Evolutionary conservation across 2,797 vertebrate genomes (phyloP), one percentile per base, ranked within the genome.

Genomic region (Cyclura pinguis): DNA sequence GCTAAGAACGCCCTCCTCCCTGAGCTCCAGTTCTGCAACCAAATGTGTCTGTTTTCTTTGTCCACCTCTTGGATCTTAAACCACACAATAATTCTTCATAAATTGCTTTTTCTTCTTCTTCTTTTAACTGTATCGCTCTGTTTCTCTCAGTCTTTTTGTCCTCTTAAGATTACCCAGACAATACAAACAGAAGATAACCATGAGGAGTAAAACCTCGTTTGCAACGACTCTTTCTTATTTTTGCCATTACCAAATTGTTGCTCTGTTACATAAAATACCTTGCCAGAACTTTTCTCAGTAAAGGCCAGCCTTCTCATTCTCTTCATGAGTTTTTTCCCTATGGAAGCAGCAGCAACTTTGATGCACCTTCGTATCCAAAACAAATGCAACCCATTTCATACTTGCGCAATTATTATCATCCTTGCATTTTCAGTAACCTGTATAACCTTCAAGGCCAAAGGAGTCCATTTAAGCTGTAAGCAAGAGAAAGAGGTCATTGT

Each of bases 361-460:
- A 8, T 27, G 62, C 87, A 35, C 91, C 92, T 76, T 59, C 3
- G 5, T 73, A 50, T 84, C 90, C 93, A 92, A 92, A 91, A 92
- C 86, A 92, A 95, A 93, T 88, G 94, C 91, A 94, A 87, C 92
- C 89, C 32, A 6, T 88, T 94, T 93, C 32, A 2, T 50, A 57
- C 80, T 92, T 94, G 87, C 84, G 80, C 22, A 35, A 42, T 67
- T 18, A 91, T 94, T 94, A 86, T 92, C 94, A 95, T 93, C 93
- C 0, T 86, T 91, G 89, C 89, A 72, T 90, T 93, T 55, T 80
- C 86, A 55, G 87, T 64, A 89, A 69, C 52, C 90, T 55, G 9
- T 88, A 67, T 86, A 88, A 90, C 67, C 91, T 88, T 57, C 84
- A 86, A 89, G 82, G 89, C 16, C 88, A 5, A 29, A 0, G 50